Evolutionary conservation across 1,140 invertebrate species (phyloP).

Genomic region (Papilio dardanus): DNA sequence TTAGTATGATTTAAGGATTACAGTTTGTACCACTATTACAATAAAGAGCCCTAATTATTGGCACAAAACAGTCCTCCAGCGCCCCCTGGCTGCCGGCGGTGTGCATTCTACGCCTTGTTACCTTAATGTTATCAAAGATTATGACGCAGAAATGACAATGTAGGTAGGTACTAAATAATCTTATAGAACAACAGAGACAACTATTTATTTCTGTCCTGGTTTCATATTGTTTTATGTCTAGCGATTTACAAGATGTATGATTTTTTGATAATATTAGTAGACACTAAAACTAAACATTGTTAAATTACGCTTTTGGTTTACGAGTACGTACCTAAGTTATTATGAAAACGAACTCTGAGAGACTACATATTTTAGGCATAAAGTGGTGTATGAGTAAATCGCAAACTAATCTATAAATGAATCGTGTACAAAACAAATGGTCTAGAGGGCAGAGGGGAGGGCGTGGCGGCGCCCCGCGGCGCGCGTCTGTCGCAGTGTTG

Average conservation of each 20-base stretch:
- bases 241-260: no score
- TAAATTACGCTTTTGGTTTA: neutral
- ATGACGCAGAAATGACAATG: slow-evolving; percentile 30
- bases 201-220: no score
- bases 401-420: slow-evolving; percentile 60
- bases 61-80: slow-evolving; percentile 58
- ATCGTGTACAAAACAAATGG: slow-evolving; percentile 74
- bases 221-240: no score
- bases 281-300: no score
- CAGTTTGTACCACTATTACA: slow-evolving; percentile 60
- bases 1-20: slow-evolving; percentile 60
- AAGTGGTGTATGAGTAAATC: neutral
- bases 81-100: slow-evolving; percentile 49
- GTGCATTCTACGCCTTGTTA: slow-evolving; percentile 71
- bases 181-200: no score
- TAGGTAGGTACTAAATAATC: neutral
- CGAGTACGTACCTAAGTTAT: neutral
- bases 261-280: no score
- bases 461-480: slow-evolving; percentile 69
- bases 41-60: slow-evolving; percentile 73
- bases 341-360: slow-evolving; percentile 24
- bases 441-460: slow-evolving; percentile 68
- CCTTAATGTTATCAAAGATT: slow-evolving; percentile 53
- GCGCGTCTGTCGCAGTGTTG: slow-evolving; percentile 78
- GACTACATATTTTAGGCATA: slow-evolving; percentile 7